Base-by-base conservation (phyloP, 2,888 invertebrate genomes). In the Heliconius erato region DNA sequence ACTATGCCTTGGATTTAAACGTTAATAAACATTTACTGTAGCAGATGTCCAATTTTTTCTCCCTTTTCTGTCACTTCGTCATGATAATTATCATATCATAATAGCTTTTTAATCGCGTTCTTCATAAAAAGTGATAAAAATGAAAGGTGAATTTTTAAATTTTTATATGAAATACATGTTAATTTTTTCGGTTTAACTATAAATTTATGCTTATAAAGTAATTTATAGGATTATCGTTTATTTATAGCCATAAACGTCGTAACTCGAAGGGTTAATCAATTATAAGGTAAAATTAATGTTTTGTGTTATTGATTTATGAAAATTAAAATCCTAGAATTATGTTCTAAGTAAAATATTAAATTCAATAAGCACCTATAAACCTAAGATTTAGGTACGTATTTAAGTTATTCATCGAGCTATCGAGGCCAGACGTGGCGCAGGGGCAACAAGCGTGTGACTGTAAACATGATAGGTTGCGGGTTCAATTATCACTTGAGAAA, bases 1-100 rank as follows among this genome's bases (percentile, higher is more conserved):
- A 71, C n/a, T 71, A 35, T 59, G n/a, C 74, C 59, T 32, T 63
- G 63, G 35, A 35, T 63, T 76, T 63, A 40, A 54, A 23, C 26
- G 35, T 63, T 63, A 76, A 63, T 35, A 74, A 74, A 74, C 68
- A 40, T 80, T 79, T 76, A 40, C 40, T 76, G 40, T 76, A 68
- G 80, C 80, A 80, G 80, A 76, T 80, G 80, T 76, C 26, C 54
- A 7, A 49, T 76, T 76, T 40, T 54, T 54, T 74, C 40, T 68
- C 63, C n/a, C 26, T 71, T 23, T 26, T 71, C 71, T 79, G 71
- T 79, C 71, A 72, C 69, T 59, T 59, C n/a, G 11, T 69, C 69
- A 79, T 79, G 59, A 54, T 69, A 69, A 54, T 68, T 44, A 23
- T 12, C n/a, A 35, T 14, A 19, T 54, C n/a, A 32, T 59, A 79